Conservation (phyloP, 1,140 invertebrate species). For the Euborellia annulipes region DNA sequence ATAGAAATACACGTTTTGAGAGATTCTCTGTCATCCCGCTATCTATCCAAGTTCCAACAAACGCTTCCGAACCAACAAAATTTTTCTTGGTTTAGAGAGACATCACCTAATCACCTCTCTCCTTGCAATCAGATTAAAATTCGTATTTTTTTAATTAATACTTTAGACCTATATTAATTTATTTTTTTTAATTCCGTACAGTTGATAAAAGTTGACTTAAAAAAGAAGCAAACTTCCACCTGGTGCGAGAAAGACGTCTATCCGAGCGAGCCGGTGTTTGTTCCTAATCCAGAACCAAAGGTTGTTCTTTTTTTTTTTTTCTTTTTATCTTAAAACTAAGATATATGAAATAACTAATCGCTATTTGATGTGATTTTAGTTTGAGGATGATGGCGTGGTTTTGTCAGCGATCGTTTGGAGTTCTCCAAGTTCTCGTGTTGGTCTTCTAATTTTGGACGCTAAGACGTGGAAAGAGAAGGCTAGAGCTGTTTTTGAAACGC, state of each 20-base stretch:
- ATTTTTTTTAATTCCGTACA: too few relatives aligned
- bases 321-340: too few relatives aligned
- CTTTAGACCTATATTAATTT: too few relatives aligned
- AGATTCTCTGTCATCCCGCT: too few relatives aligned
- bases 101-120: too few relatives aligned
- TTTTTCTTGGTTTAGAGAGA: too few relatives aligned
- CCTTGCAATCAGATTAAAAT: too few relatives aligned
- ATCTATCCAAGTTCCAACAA: too few relatives aligned
- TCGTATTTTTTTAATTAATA: too few relatives aligned
- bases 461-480: conserved; percentile 46
- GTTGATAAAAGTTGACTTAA: conserved; percentile 65
- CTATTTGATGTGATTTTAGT: conserved; percentile 23
- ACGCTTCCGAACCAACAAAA: too few relatives aligned
- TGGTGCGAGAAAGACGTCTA: conserved; percentile 60
- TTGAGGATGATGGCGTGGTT: conserved; percentile 59
- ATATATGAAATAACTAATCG: too few relatives aligned
- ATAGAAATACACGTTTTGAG: too few relatives aligned
- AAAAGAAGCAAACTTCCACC: conserved; percentile 40
- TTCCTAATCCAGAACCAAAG: conserved; percentile 46
- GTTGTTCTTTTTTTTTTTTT: conserved; percentile 53
- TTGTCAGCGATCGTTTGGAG: conserved; percentile 50
- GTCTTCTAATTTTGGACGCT: conserved; percentile 52
- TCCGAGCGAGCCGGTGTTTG: conserved; percentile 77
- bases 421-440: conserved; percentile 39
- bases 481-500: conserved; percentile 46